A percentile compares a stretch with the other conserved stretches of the same genome.
Conservation (phyloP, 1,140 invertebrate species). For the Lamellibrachia luymesi region DNA sequence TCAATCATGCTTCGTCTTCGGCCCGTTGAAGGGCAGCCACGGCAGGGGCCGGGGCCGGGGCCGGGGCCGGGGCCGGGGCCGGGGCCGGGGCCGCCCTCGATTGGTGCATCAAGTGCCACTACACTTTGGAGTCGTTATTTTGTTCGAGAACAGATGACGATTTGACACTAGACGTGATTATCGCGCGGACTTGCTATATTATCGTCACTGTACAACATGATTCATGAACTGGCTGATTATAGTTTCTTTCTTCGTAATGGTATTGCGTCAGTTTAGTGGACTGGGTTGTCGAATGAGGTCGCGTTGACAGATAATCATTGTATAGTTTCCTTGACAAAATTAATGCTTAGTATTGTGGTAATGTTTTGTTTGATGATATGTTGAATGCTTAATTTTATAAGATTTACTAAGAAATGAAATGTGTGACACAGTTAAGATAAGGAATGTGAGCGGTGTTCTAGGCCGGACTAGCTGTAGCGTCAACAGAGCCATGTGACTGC, state of each 20-base stretch:
- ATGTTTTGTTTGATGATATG: too few relatives aligned
- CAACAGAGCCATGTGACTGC: not conserved
- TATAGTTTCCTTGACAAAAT: not conserved
- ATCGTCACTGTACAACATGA: not conserved
- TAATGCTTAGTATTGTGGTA: not conserved
- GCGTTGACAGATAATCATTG: not conserved
- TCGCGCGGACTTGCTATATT: not conserved
- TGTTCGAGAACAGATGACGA: not conserved
- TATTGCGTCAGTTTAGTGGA: not conserved
- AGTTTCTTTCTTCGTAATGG: not conserved
- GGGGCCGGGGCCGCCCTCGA: not conserved
- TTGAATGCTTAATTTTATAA: too few relatives aligned
- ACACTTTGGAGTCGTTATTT: not conserved
- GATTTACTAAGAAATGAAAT: too few relatives aligned
- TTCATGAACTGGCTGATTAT: not conserved
- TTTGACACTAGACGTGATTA: not conserved
- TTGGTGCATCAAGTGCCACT: not conserved
- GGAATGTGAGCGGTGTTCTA: not conserved
- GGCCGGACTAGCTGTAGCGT: not conserved
- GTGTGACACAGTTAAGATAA: not conserved
- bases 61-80: too few relatives aligned
- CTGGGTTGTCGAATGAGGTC: not conserved
- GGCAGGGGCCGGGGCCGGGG: too few relatives aligned
- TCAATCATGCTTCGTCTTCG: not conserved
- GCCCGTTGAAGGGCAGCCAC: not conserved